Evolutionary conservation across 2,797 vertebrate genomes (phyloP), one percentile per base, ranked within the genome.

Genomic region (Florisuga fusca): DNA sequence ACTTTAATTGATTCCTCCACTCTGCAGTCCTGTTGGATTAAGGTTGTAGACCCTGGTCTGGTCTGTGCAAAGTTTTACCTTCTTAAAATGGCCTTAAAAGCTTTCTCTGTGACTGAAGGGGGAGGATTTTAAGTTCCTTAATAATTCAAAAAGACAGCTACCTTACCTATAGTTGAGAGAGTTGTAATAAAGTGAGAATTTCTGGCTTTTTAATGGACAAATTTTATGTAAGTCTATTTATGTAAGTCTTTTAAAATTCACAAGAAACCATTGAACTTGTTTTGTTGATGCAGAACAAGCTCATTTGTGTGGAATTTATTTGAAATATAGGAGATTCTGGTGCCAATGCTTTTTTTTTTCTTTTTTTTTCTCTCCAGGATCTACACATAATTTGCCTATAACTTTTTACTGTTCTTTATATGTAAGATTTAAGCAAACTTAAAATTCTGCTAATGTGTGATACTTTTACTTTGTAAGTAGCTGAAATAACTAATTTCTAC

Each of bases 101-200:
- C 64, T 94, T 94, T 18, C 50, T 89, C 71, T 92, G 29, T 68
- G 86, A 89, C 75, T 7, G 7, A 51, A 72, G 23, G 53, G 51
- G 38, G n/a, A 61, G 14, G 33, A 90, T 69, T 89, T 93, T 46
- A 83, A 94, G 45, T 86, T 38, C 26, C 62, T 94, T 91, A 58
- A 58, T 80, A 89, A 83, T 43, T 10, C 23, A 51, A 72, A 41
- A 61, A 94, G 87, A 68, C 16, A 89, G 48, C 58, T 91, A 81
- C 73, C 27, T 89, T 94, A 87, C 19, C 59, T 46, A 29, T 12
- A 22, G 46, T 84, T 90, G 58, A 66, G 61, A 23, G 74, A 79
- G 29, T 75, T 73, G 59, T 23, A 87, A 8, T 62, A 23, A 69
- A 83, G n/a, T 66, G 55, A 81, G 84, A 87, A 36, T 36, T 36